Evolutionary conservation across 2,888 invertebrate genomes (phyloP).

Genomic region (Beris chalybata): DNA sequence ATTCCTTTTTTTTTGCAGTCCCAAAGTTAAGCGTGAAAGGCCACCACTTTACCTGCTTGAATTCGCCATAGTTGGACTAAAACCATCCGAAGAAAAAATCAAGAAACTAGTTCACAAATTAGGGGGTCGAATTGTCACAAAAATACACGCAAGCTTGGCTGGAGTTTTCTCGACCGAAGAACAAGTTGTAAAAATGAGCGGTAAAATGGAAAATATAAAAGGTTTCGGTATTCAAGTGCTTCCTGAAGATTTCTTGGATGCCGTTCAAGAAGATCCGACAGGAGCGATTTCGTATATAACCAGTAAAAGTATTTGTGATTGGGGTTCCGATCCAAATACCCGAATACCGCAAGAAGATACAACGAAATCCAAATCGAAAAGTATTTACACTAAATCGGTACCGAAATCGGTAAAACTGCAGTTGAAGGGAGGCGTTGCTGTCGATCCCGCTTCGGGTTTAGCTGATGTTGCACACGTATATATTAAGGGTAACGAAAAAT

Average conservation of each 20-base stretch:
- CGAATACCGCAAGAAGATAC: slow-evolving; percentile 57
- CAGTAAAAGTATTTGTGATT: slow-evolving; percentile 74
- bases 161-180: slow-evolving; percentile 74
- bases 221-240: slow-evolving; percentile 77
- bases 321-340: slow-evolving; percentile 71
- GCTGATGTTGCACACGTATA: slow-evolving; percentile 81
- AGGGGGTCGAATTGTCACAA: slow-evolving; percentile 74
- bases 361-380: slow-evolving; percentile 64
- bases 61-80: slow-evolving; percentile 69
- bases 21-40: slow-evolving; percentile 65
- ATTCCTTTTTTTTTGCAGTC: slow-evolving; percentile 51
- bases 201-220: slow-evolving; percentile 68
- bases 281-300: slow-evolving; percentile 67
- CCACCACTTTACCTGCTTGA: slow-evolving; percentile 77
- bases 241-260: slow-evolving; percentile 73
- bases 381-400: slow-evolving; percentile 62
- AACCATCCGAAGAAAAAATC: slow-evolving; percentile 62
- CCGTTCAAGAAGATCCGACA: slow-evolving; percentile 62
- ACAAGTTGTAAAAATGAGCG: slow-evolving; percentile 69
- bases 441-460: slow-evolving; percentile 88
- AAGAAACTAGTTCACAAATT: slow-evolving; percentile 70
- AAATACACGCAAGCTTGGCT: slow-evolving; percentile 66
- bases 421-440: slow-evolving; percentile 82
- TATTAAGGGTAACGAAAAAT: slow-evolving; percentile 63
- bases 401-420: slow-evolving; percentile 68